Conservation (phyloP, 2,797 vertebrate genomes). For the Urosaurus nigricauda region DNA sequence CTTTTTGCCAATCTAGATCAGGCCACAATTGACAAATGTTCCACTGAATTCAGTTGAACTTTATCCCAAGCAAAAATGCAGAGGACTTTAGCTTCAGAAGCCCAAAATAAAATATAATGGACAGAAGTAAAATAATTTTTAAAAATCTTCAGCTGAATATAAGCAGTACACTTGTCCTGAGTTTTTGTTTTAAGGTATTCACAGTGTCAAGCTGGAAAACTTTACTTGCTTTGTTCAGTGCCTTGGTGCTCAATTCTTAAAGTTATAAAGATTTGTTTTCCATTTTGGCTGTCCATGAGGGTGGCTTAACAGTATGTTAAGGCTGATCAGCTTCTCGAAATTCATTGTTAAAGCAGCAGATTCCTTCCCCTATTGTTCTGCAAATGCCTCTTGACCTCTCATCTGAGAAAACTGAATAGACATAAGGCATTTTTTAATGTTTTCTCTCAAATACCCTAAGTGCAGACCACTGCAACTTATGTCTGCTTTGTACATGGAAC, state of each 20-base stretch:
- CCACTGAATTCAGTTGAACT: not conserved
- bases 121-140: no score
- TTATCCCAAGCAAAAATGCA: not conserved
- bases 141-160: not conserved
- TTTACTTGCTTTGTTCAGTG: conserved; percentile 34
- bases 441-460: conserved; percentile 38
- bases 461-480: conserved; percentile 54
- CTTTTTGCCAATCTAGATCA: no score
- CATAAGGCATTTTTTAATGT: conserved; percentile 48
- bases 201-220: not conserved
- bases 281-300: conserved; percentile 33
- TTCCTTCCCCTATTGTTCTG: conserved; percentile 48
- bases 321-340: conserved; percentile 42
- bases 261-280: not conserved
- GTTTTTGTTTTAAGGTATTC: not conserved
- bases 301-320: conserved; percentile 42
- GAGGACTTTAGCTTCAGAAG: not conserved
- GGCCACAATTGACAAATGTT: not conserved
- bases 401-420: conserved; percentile 50
- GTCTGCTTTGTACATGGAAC: not conserved
- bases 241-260: conserved; percentile 43
- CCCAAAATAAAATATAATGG: not conserved
- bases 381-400: conserved; percentile 59
- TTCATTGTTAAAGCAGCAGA: conserved; percentile 25
- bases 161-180: not conserved